Base-by-base conservation (phyloP, 2,797 vertebrate genomes). In the Varecia variegata region DNA sequence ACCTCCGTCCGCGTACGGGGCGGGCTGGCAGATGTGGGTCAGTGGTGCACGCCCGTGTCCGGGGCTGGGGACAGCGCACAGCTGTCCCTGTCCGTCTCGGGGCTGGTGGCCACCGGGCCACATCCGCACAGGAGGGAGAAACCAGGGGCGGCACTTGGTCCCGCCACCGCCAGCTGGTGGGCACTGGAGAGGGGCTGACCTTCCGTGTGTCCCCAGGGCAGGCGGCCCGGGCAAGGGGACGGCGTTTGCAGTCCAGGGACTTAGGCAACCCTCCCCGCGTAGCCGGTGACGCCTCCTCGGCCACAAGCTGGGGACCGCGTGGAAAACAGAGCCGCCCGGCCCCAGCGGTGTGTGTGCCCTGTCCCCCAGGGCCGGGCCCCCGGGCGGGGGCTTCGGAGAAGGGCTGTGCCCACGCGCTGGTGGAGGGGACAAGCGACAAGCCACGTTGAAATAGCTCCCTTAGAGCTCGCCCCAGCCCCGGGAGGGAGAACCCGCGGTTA, bases 81-180 rank as follows among this genome's bases (percentile, higher is more conserved):
- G 84, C 92, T 92, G 77, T 88, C 21, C 82, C 45, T 88, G 95
- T 92, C 95, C 83, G 81, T 93, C 84, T 94, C 71, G 38, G 50
- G 74, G 38, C 87, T 96, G 96, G 95, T 95, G 88, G 77, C 43
- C 35, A 4, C 52, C 30, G 43, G 71, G 25, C 71, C 54, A 71
- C 35, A 52, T 54, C 76, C 71, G 8, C 10, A 1, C 15, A n/a
- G n/a, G n/a, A 82, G 52, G 80, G 32, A 68, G 93, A 85, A n/a
- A 32, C 60, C 62, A 71, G 93, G 88, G 94, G 50, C 81, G 86
- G 79, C 82, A 25, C 89, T 35, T 4, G 89, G 79, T 5, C 45
- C 47, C 45, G 83, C 73, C 9, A 0, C 81, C 43, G 40, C 93
- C 90, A 94, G 95, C 92, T 95, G 95, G 27, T 90, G 60, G 81